Evolutionary conservation across 2,888 invertebrate species (phyloP).

Genomic region (Piscicola geometra): DNA sequence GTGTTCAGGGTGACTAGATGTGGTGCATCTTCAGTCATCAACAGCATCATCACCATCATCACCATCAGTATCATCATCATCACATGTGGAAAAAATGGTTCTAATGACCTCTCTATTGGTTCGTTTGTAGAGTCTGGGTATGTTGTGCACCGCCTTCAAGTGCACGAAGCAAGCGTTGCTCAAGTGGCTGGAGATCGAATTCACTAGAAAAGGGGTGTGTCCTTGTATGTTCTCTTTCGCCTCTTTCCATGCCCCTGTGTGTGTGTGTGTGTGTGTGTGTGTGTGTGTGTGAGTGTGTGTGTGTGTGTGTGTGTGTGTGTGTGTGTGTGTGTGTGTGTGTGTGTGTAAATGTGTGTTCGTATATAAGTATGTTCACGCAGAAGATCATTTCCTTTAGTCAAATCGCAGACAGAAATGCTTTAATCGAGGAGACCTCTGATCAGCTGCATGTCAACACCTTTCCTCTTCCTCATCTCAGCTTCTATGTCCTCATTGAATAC

Average conservation of each 20-base stretch:
- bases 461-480: background rate
- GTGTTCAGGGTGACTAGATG: background rate
- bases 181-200: conserved; percentile 49
- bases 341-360: too few species aligned
- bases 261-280: conserved; percentile 20
- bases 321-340: too few species aligned
- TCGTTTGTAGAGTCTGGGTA: conserved; percentile 84
- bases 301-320: too few species aligned
- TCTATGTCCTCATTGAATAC: background rate
- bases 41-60: too few species aligned
- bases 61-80: too few species aligned
- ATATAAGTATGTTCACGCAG: too few species aligned
- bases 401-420: too few species aligned
- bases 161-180: conserved; percentile 50
- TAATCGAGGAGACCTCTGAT: background rate
- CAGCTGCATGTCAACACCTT: background rate
- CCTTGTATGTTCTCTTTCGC: conserved; percentile 36
- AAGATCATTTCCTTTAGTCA: too few species aligned
- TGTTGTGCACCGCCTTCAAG: conserved; percentile 69
- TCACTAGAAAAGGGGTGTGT: conserved; percentile 47
- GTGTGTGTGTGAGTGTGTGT: too few species aligned
- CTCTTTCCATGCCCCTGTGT: conserved; percentile 30
- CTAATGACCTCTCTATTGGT: conserved; percentile 73
- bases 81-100: background rate
- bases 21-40: background rate